Conservation (phyloP, 1,140 invertebrate genomes). For the Drosophila pruinosa region DNA sequence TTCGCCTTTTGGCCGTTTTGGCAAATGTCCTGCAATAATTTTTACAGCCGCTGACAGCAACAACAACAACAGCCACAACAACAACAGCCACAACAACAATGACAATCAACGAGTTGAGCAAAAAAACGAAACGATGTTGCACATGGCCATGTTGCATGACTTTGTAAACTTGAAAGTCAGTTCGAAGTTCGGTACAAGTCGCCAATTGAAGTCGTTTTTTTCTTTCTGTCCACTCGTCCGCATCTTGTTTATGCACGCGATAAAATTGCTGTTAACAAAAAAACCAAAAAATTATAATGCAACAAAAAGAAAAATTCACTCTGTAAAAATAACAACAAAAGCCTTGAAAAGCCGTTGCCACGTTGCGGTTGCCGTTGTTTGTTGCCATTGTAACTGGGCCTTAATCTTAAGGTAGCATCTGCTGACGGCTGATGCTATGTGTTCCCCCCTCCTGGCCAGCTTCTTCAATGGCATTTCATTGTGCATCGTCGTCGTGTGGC, state of each 20-base stretch:
- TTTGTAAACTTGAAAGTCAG: conserved; percentile 74
- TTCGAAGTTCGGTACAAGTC: conserved; percentile 64
- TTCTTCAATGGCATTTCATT: conserved; percentile 42
- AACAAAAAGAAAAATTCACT: conserved; percentile 53
- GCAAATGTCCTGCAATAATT: conserved; percentile 76
- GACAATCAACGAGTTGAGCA: conserved; percentile 18
- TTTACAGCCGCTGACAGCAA: conserved; percentile 60
- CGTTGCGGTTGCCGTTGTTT: conserved; percentile 27
- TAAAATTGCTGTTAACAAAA: conserved; percentile 62
- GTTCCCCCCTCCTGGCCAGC: neutral
- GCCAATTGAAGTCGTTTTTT: conserved; percentile 15
- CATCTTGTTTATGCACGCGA: conserved; percentile 78
- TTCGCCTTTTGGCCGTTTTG: conserved; percentile 62
- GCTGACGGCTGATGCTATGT: conserved; percentile 46
- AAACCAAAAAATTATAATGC: conserved; percentile 36
- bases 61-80: conserved; percentile 30
- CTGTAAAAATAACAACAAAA: conserved; percentile 57
- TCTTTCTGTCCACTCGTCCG: conserved; percentile 21
- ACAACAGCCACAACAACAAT: conserved; percentile 38
- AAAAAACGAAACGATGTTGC: conserved; percentile 31
- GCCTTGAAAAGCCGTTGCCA: conserved; percentile 50
- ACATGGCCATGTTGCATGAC: conserved; percentile 75
- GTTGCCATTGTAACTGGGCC: conserved; percentile 50
- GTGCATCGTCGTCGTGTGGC: conserved; percentile 13
- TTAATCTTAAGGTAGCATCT: conserved; percentile 78